Evolutionary conservation across 2,888 invertebrate genomes (phyloP).

Genomic region (Trichogramma dendrolimi): DNA sequence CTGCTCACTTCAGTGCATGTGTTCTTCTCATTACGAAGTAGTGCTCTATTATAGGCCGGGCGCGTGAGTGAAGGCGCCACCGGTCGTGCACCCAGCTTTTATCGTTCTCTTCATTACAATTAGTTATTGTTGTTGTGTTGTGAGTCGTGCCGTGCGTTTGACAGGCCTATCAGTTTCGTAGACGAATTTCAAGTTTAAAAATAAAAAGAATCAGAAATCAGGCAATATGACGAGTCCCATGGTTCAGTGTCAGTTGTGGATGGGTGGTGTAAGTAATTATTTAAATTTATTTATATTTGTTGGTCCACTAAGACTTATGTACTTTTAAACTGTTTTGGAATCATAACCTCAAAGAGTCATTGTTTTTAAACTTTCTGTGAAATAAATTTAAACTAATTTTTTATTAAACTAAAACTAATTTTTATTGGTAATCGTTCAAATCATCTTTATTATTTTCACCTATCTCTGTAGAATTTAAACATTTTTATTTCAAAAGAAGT

Average conservation of each 20-base stretch:
- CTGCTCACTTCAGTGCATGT: too few relatives aligned
- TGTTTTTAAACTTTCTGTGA: background rate
- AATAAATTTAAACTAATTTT: background rate
- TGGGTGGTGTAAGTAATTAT: constrained; percentile 75
- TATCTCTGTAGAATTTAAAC: background rate
- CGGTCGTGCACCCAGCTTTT: too few relatives aligned
- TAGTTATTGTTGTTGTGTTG: too few relatives aligned
- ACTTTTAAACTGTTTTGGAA: background rate
- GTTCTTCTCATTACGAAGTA: too few relatives aligned
- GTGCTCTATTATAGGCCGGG: too few relatives aligned
- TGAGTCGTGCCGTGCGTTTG: too few relatives aligned
- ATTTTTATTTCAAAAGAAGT: background rate
- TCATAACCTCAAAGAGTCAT: background rate
- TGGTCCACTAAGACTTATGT: too few relatives aligned
- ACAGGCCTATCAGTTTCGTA: too few relatives aligned
- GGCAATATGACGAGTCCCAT: constrained; percentile 44
- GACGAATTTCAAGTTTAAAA: too few relatives aligned
- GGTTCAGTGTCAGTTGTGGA: constrained; percentile 74
- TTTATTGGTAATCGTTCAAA: background rate
- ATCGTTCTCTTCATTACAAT: too few relatives aligned
- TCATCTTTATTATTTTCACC: background rate
- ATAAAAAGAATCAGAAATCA: too few relatives aligned
- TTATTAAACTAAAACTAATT: constrained; percentile 7
- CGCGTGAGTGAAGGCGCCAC: too few relatives aligned
- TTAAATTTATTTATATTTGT: background rate